Base-by-base conservation (phyloP, 2,113 vertebrate genomes). In the Nesoenas mayeri region DNA sequence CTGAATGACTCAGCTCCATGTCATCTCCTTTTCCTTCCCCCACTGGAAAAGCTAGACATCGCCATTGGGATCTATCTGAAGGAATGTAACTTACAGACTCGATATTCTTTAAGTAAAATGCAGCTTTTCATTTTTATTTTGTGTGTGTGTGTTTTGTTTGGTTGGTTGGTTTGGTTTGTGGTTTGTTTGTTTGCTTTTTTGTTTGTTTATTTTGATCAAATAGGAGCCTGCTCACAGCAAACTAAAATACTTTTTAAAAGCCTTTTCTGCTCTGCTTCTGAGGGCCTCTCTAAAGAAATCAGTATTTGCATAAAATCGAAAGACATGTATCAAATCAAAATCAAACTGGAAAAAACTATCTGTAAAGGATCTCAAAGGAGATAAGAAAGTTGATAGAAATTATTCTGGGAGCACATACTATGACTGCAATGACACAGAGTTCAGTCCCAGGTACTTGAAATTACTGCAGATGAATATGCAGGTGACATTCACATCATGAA, bases 151-250 rank as follows among this genome's bases (percentile, higher is more conserved):
- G 21, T 50, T 50, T 50, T 50, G 44, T 18, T 47, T 47, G 44
- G 18, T 24, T 50, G 22, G 19, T 9, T 19, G 6, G 10, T 1
- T 61, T 17, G 6, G 3, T 0, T 19, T 19, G 44, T 44, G 18
- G 44, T 9, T 47, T 47, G 44, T 47, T 47, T 47, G 44, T 44
- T 44, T 44, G 44, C 44, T 19, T 7, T 10, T 12, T 38, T 14
- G 22, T 38, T 38, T 14, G 22, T 38, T 79, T 18, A 1, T 10
- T 2, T 12, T 58, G 25, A 28, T 38, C 14, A 44, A 80, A 78
- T 3, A 71, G 25, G 3, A 86, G 36, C 16, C 16, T 47, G 24
- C 31, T 66, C 19, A 20, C 21, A 25, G 42, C 0, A 2, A 58
- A 42, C 5, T 6, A 4, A 58, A 62, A 70, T n/a, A 21, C 11